Percentiles rank a stretch among this genome's conserved stretches.
Evolutionary conservation across 2,888 invertebrate genomes (phyloP).

Genomic region (Punctoribates punctum): DNA sequence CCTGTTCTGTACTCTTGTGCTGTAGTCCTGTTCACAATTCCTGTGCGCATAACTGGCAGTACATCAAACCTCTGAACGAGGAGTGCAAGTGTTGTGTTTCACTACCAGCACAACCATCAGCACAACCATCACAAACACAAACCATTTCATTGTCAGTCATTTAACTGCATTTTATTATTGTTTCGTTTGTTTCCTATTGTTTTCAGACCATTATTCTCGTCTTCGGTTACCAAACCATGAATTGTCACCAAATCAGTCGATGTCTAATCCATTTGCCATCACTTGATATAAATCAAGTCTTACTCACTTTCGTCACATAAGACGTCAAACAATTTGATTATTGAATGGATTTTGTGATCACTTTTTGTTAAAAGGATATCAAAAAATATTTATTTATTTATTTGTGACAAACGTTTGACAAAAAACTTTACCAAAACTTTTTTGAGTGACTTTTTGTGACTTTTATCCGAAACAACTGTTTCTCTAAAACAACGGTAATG

Average conservation of each 20-base stretch:
- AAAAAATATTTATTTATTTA: neutral
- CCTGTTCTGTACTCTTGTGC: no score
- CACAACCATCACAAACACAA: neutral
- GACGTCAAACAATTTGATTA: neutral
- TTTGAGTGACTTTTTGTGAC: neutral
- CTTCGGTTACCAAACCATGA: neutral
- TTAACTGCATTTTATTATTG: neutral
- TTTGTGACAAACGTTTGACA: neutral
- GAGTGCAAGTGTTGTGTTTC: slow-evolving; percentile 18
- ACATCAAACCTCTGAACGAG: neutral
- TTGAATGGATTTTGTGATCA: neutral
- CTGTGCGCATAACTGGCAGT: slow-evolving; percentile 24
- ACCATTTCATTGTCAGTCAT: slow-evolving; percentile 5
- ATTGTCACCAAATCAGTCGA: neutral
- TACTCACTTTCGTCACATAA: slow-evolving; percentile 26
- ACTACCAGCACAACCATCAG: neutral
- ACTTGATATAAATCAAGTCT: neutral
- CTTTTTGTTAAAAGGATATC: slow-evolving; percentile 1
- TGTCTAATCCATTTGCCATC: neutral
- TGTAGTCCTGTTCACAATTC: neutral
- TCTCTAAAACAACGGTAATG: neutral
- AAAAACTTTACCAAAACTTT: neutral
- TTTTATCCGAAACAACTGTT: neutral
- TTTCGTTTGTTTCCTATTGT: neutral
- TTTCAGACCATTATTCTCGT: neutral